Evolutionary conservation across 2,113 vertebrate species (phyloP).

Genomic region (Trematocara stigmaticum): DNA sequence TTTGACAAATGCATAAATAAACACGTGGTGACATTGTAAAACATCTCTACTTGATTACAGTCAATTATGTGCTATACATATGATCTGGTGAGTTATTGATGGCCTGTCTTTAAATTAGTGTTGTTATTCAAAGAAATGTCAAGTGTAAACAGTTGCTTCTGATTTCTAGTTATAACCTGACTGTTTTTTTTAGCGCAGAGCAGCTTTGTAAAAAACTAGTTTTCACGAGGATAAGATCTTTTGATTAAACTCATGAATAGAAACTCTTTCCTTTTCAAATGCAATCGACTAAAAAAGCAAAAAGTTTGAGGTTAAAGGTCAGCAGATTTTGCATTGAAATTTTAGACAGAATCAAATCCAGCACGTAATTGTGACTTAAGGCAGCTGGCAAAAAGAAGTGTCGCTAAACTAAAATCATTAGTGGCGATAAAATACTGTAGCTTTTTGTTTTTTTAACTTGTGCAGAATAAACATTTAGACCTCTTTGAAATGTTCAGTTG

Average conservation of each 20-base stretch:
- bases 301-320: slow-evolving; percentile 18
- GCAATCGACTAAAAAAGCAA: background rate
- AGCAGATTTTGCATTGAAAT: background rate
- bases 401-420: background rate
- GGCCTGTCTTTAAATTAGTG: background rate
- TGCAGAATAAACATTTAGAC: background rate
- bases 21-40: background rate
- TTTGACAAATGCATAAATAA: slow-evolving; percentile 47
- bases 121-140: background rate
- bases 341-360: background rate
- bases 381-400: background rate
- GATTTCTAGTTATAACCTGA: background rate
- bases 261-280: background rate
- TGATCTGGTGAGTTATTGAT: background rate
- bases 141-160: slow-evolving; percentile 42
- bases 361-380: background rate
- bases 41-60: slow-evolving; percentile 9
- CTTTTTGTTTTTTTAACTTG: background rate
- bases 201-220: background rate
- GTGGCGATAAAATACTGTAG: slow-evolving; percentile 46
- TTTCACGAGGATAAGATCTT: background rate
- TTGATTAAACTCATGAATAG: background rate
- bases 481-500: background rate
- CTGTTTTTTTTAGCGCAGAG: background rate
- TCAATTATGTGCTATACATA: background rate